Conservation (phyloP, 2,888 invertebrate species). For the Eilema griseolum region DNA sequence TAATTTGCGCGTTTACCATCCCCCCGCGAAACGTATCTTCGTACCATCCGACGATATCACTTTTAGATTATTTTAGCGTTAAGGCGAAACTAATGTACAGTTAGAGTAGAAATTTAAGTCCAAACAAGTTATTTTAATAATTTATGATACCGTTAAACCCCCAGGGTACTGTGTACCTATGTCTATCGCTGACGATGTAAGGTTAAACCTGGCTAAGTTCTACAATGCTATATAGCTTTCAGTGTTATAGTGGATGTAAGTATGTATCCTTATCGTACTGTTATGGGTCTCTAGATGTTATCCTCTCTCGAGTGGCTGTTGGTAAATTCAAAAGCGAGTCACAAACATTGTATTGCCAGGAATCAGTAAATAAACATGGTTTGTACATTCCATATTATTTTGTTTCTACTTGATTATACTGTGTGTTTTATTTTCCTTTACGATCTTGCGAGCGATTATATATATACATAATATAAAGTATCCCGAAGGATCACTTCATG, state of each 20-base stretch:
- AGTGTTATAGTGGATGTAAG: slow-evolving; percentile 80
- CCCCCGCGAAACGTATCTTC: slow-evolving; percentile 67
- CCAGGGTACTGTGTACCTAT: slow-evolving; percentile 81
- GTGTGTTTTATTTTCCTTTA: slow-evolving; percentile 85
- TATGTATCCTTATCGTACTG: slow-evolving; percentile 72
- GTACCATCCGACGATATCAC: slow-evolving; percentile 83
- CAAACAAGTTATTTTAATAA: slow-evolving; percentile 83
- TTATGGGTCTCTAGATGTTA: slow-evolving; percentile 64
- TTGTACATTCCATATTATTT: slow-evolving; percentile 94
- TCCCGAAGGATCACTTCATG: slow-evolving; percentile 73
- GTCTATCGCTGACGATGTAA: slow-evolving; percentile 71
- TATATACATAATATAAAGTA: slow-evolving; percentile 49
- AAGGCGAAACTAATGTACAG: slow-evolving; percentile 88
- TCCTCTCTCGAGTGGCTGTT: slow-evolving; percentile 66
- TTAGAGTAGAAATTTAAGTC: slow-evolving; percentile 87
- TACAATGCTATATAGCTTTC: slow-evolving; percentile 78
- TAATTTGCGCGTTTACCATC: slow-evolving; percentile 76
- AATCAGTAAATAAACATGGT: slow-evolving; percentile 91
- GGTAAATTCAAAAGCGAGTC: slow-evolving; percentile 73
- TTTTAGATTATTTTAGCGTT: slow-evolving; percentile 87
- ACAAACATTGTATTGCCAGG: slow-evolving; percentile 87
- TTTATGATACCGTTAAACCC: slow-evolving; percentile 81
- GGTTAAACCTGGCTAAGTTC: slow-evolving; percentile 79
- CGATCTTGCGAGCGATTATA: slow-evolving; percentile 69
- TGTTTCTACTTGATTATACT: slow-evolving; percentile 87